Evolutionary conservation across 2,797 vertebrate species (phyloP), one percentile per base, ranked within the genome.

Genomic region (Xenentodon cancila): DNA sequence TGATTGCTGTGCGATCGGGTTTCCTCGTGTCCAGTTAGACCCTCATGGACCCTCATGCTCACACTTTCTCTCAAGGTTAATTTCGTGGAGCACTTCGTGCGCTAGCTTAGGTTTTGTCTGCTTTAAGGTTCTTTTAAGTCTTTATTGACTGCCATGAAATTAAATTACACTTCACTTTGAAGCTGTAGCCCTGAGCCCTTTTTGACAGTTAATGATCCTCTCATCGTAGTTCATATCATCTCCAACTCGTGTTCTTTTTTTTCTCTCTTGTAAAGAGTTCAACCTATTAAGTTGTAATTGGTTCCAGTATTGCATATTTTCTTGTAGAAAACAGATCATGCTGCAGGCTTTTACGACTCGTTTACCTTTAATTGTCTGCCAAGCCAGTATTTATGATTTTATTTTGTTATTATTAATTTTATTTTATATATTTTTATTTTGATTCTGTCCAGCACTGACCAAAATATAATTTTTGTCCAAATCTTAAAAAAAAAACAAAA

Each of bases 101-200:
- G 12, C 9, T 37, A 37, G 34, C 34, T 37, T 37, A 37, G 9
- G 9, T 37, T 9, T 37, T 37, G 34, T 37, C 34, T 37, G 11
- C 2, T 37, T 74, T 79, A 73, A 84, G 69, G 59, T 55, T 61
- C 44, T 63, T n/a, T n/a, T n/a, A n/a, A n/a, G 43, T 67, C 65
- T 73, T 68, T 79, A 88, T 84, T 77, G 80, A 87, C 82, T 78
- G 37, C 64, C 49, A 49, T 53, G 57, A 76, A 87, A 87, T 81
- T 21, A 84, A 78, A 85, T 84, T 77, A 82, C 50, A 52, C 47
- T 52, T 80, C 58, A 27, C 73, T 75, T 57, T 79, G 65, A 73
- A 75, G 44, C n/a, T 46, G 68, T 56, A 50, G 13, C 13, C 30
- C 59, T 46, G 59, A 63, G 67, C 32, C 51, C 54, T 60, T 68